Conservation (phyloP, 2,888 invertebrate species). For the Nomada goodeniana region DNA sequence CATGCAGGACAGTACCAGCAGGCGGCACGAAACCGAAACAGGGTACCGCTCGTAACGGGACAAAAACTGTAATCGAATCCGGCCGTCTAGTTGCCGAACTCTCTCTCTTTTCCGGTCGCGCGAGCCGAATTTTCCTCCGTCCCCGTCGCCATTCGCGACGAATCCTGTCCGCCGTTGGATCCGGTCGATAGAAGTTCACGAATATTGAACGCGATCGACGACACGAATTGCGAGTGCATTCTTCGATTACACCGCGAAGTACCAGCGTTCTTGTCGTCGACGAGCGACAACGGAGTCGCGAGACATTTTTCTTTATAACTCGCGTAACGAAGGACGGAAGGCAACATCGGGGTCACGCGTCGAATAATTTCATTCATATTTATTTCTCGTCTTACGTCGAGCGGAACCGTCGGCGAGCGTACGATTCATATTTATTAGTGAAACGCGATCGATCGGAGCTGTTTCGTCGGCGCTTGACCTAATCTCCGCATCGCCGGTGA, state of each 20-base stretch:
- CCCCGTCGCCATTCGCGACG: slow-evolving; percentile 24
- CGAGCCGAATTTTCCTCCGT: slow-evolving; percentile 51
- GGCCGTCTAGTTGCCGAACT: slow-evolving; percentile 59
- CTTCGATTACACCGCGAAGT: too few relatives aligned
- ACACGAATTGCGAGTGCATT: not conserved
- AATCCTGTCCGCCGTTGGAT: slow-evolving; percentile 35
- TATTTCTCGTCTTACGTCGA: too few relatives aligned
- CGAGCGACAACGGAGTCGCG: too few relatives aligned
- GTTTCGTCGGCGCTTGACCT: not conserved
- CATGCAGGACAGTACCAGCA: slow-evolving; percentile 14
- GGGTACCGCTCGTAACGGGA: slow-evolving; percentile 28
- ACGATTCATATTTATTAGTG: too few relatives aligned
- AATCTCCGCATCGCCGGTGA: not conserved
- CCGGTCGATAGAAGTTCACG: not conserved
- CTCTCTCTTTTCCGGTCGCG: slow-evolving; percentile 54
- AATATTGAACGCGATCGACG: slow-evolving; percentile 38
- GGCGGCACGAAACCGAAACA: slow-evolving; percentile 36
- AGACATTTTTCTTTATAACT: too few relatives aligned
- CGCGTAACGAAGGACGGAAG: too few relatives aligned
- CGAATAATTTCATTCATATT: too few relatives aligned
- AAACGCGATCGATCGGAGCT: not conserved
- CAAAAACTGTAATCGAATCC: slow-evolving; percentile 69
- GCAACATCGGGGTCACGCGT: too few relatives aligned
- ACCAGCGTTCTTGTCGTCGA: not conserved
- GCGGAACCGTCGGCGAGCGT: too few relatives aligned